phyloP scores from a whole-genome alignment of 2,113 vertebrate species.

The Prunella fulvescens region DNA sequence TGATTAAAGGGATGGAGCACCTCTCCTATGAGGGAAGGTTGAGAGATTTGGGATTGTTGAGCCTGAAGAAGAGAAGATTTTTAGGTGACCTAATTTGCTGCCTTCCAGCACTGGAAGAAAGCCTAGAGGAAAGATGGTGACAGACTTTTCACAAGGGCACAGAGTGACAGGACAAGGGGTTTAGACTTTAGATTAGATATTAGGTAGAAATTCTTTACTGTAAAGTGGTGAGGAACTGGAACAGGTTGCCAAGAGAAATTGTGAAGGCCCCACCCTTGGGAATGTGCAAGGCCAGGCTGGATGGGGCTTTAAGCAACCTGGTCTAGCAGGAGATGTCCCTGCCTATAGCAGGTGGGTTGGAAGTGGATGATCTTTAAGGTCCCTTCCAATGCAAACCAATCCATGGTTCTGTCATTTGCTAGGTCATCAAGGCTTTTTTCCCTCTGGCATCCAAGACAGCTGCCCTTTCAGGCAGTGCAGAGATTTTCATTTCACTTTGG shows the following conservation, averaged over 20 bases:
- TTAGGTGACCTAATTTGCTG: background rate
- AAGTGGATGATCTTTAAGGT: background rate
- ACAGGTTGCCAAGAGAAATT: background rate
- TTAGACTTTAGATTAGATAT: background rate
- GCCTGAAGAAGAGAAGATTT: background rate
- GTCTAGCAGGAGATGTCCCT: background rate
- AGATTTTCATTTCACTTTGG: background rate
- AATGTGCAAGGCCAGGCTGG: background rate
- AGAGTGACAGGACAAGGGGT: background rate
- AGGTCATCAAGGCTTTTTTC: background rate
- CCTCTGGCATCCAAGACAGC: background rate
- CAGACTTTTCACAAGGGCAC: background rate
- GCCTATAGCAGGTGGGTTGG: background rate
- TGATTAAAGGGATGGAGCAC: background rate
- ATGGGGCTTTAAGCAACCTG: background rate
- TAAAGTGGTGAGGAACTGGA: background rate
- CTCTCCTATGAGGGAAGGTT: background rate
- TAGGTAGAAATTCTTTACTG: background rate
- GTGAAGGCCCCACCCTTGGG: background rate
- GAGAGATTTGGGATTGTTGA: background rate
- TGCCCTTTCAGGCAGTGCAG: background rate
- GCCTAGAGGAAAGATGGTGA: background rate
- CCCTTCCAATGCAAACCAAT: background rate
- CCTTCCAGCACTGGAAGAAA: background rate
- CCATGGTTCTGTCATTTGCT: background rate